Conservation (phyloP, 2,113 vertebrate species). For the Colaptes auratus region DNA sequence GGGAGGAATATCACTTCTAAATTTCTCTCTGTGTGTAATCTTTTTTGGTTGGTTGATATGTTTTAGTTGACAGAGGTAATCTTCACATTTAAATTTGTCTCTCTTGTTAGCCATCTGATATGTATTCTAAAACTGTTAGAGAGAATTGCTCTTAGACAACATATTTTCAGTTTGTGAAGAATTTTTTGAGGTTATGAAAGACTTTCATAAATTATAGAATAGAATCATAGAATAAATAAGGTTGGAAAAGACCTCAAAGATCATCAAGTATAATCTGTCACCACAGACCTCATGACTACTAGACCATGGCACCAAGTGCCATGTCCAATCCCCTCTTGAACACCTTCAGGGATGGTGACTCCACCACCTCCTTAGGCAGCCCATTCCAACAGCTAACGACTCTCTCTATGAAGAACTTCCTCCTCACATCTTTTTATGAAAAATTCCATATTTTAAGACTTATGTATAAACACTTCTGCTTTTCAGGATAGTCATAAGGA, state of each 20-base stretch:
- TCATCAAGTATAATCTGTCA: too few species aligned
- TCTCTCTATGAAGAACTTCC: too few species aligned
- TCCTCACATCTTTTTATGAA: neutral
- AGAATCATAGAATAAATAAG: too few species aligned
- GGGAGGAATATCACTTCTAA: neutral
- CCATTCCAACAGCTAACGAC: too few species aligned
- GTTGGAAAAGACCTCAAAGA: too few species aligned
- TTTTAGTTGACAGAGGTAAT: neutral
- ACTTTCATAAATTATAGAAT: too few species aligned
- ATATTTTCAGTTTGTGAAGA: neutral
- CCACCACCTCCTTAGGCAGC: too few species aligned
- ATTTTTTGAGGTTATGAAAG: neutral
- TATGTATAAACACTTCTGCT: neutral
- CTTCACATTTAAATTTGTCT: neutral
- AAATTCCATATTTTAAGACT: neutral
- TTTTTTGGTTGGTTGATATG: accelerated
- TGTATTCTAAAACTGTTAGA: neutral
- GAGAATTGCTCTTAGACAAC: neutral
- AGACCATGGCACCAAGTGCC: too few species aligned
- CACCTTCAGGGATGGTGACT: too few species aligned
- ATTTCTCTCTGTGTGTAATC: neutral
- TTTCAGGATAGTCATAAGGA: neutral
- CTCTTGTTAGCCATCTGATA: neutral
- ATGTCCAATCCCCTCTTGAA: too few species aligned
- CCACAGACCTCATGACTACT: too few species aligned